Evolutionary conservation across 2,113 vertebrate species (phyloP).

Genomic region (Chaetodon auriga): DNA sequence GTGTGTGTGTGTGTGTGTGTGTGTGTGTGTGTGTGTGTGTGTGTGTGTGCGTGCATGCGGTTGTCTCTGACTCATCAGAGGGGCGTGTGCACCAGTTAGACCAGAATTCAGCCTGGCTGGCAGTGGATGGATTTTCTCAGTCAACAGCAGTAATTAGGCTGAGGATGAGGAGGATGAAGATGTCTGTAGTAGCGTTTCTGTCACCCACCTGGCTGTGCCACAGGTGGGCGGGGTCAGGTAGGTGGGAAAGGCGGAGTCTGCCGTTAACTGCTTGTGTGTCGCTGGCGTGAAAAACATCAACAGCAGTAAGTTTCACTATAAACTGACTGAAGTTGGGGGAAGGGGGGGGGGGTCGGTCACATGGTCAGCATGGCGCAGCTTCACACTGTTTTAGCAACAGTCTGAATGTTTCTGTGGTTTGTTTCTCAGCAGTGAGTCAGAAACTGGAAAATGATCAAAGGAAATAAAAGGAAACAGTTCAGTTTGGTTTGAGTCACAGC

Average conservation of each 20-base stretch:
- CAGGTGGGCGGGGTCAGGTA: conserved; percentile 9
- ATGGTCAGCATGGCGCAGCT: neutral
- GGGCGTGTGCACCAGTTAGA: conserved; percentile 51
- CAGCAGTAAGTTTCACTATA: no score
- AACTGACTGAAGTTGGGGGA: no score
- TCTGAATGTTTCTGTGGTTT: neutral
- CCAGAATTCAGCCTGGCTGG: conserved; percentile 23
- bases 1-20: conserved; percentile 1
- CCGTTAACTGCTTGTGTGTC: neutral
- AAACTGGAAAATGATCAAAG: neutral
- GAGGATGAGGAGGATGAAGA: conserved; percentile 13
- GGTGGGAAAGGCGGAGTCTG: neutral
- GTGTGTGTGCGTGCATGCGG: conserved; percentile 17
- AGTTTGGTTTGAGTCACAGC: conserved; percentile 34
- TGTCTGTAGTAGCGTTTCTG: neutral
- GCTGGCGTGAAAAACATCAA: no score
- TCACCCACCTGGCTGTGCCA: neutral
- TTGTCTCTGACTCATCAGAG: conserved; percentile 56
- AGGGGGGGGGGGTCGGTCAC: no score
- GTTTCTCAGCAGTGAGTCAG: conserved; percentile 51
- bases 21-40: neutral
- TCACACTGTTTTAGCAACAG: neutral
- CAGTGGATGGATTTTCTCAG: neutral
- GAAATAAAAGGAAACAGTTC: conserved; percentile 14
- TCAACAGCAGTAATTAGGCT: neutral